These are phyloP conservation scores for Escarpia spicata DNA, from an alignment of 2,888 invertebrate species.

Conservation along the genomic window DNA sequence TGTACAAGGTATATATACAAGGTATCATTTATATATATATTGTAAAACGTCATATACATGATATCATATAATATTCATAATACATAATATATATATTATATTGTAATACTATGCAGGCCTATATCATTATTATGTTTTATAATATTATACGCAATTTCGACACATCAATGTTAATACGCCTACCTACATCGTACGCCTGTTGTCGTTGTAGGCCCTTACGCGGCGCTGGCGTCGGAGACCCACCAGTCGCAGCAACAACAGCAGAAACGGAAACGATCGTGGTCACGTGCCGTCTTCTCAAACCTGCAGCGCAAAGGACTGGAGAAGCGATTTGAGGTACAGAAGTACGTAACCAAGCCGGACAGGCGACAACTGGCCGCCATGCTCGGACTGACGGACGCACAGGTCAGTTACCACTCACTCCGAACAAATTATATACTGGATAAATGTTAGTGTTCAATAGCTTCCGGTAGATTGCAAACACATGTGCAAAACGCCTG, in stretches of 20 bases:
- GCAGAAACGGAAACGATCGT: constrained; percentile 83
- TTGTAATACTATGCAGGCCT: background rate
- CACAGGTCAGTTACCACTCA: constrained; percentile 75
- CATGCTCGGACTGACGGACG: constrained; percentile 90
- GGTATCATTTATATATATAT: constrained; percentile 23
- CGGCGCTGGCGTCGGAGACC: constrained; percentile 19
- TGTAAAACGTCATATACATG: too few species aligned
- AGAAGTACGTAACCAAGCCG: constrained; percentile 95
- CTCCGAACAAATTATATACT: background rate
- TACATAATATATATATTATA: constrained; percentile 19
- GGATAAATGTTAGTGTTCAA: background rate
- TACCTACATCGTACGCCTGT: background rate
- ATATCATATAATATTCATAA: too few species aligned
- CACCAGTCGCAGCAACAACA: background rate
- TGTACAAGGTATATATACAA: constrained; percentile 19
- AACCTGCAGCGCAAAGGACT: constrained; percentile 93
- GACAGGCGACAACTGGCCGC: constrained; percentile 91
- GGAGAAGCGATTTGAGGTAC: constrained; percentile 89
- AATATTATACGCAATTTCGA: background rate
- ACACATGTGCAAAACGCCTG: background rate
- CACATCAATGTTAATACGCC: background rate
- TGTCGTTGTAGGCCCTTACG: constrained; percentile 20
- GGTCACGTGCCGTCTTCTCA: constrained; percentile 95
- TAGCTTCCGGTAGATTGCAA: background rate
- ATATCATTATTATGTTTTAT: background rate